Conservation (phyloP, 2,797 vertebrate genomes). For the Pseudopleuronectes americanus region DNA sequence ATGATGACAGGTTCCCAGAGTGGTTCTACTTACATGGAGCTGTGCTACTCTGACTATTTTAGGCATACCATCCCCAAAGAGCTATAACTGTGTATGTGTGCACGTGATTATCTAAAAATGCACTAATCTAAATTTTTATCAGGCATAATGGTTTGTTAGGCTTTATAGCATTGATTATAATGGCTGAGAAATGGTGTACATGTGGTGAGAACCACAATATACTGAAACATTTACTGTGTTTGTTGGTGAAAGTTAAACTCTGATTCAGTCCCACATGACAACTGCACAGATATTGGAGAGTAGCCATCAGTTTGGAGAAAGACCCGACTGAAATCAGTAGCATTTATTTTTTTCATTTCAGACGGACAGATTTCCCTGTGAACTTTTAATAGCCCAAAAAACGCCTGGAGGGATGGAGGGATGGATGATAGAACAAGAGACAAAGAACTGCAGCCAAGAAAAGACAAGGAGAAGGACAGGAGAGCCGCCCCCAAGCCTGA, state of each 20-base stretch:
- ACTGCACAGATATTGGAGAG: constrained; percentile 3
- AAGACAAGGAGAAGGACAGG: constrained; percentile 35
- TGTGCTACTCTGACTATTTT: constrained; percentile 28
- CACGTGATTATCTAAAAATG: constrained; percentile 47
- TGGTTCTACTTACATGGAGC: constrained; percentile 42
- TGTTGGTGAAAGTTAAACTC: constrained; percentile 23
- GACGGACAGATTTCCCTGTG: constrained; percentile 36
- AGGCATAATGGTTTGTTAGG: constrained; percentile 28
- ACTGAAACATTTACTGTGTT: constrained; percentile 13
- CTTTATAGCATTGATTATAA: constrained; percentile 52
- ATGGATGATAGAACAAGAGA: constrained; percentile 40
- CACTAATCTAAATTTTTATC: constrained; percentile 35
- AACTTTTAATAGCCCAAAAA: constrained; percentile 19
- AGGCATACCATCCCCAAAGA: constrained; percentile 7
- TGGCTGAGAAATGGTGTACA: constrained; percentile 34
- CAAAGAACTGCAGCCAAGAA: constrained; percentile 23
- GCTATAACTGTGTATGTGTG: constrained; percentile 1
- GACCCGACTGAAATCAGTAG: constrained; percentile 37
- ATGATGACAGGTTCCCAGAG: constrained; percentile 67
- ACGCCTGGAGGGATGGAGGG: constrained; percentile 39
- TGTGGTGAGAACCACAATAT: constrained; percentile 21
- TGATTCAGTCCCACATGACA: constrained; percentile 13
- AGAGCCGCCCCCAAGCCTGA: background rate
- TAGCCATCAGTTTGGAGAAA: constrained; percentile 31
- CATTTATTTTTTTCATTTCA: constrained; percentile 60